Base-by-base conservation (phyloP, 2,797 vertebrate genomes). In the Thalassophryne amazonica region DNA sequence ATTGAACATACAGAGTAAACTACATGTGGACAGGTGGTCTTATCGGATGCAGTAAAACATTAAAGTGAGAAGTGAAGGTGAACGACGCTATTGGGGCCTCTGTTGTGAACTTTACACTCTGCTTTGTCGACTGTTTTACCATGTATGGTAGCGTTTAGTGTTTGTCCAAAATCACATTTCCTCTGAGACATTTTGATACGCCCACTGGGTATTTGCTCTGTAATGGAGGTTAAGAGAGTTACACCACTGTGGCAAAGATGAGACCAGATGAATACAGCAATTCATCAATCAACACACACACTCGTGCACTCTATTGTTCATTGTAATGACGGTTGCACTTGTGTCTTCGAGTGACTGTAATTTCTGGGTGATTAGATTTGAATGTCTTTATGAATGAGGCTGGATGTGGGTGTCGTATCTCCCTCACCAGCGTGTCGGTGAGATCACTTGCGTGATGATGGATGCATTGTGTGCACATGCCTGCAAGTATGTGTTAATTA, bases 401-500 rank as follows among this genome's bases (percentile, higher is more conserved):
- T 53, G 33, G 15, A 20, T 35, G 15, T 46, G 25, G 13, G 5
- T 29, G 12, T 22, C 37, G 18, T 28, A 34, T 58, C 48, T 49
- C 46, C 16, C 30, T 19, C 20, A 19, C 15, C 64, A 38, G 24
- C 21, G 53, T 51, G 57, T 42, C 47, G 43, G 41, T 41, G 34
- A 10, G 23, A 39, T 66, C 27, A 65, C 83, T 78, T 76, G 15
- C 47, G 60, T 48, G 13, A 28, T 73, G 63, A 72, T 37, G 58
- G 59, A 67, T 59, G 28, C 25, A 33, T 34, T 70, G 76, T 69
- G 30, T 35, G 52, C 37, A 60, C 76, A 48, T 43, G 70, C 13
- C 69, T 54, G 40, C 37, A 73, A 12, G n/a, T 47, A 60, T 12
- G 56, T 72, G 71, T 71, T 80, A 66, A 85, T 82, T 64, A 81